A percentile compares a stretch with the other conserved stretches of the same genome.
phyloP scores from a whole-genome alignment of 2,888 invertebrate genomes.

The Chrysina gloriosa region DNA sequence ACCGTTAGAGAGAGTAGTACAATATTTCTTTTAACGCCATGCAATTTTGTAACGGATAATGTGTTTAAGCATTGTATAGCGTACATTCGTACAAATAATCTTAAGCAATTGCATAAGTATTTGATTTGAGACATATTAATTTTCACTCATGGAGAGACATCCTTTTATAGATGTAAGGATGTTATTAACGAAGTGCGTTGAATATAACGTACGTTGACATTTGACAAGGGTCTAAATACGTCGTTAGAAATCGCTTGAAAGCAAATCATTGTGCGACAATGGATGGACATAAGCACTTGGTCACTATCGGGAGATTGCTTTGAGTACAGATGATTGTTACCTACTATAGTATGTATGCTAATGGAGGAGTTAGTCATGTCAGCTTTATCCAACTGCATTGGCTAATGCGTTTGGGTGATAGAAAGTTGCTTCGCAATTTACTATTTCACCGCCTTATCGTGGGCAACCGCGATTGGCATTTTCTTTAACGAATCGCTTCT shows the following conservation, averaged over 20 bases:
- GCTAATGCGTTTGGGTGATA: conserved; percentile 47
- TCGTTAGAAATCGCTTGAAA: conserved; percentile 45
- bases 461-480: conserved; percentile 2
- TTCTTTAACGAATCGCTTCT: conserved; percentile 1
- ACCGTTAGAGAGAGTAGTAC: no score
- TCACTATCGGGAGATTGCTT: conserved; percentile 47
- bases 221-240: conserved; percentile 48
- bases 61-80: no score
- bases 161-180: neutral
- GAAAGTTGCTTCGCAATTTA: conserved; percentile 44
- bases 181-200: conserved; percentile 5
- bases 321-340: conserved; percentile 46
- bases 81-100: neutral
- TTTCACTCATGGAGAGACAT: neutral
- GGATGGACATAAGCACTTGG: conserved; percentile 45
- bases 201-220: conserved; percentile 39
- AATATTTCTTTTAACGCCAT: no score
- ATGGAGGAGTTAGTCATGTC: conserved; percentile 49
- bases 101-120: neutral
- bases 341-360: conserved; percentile 46
- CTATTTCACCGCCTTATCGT: conserved; percentile 20
- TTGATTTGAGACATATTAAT: neutral
- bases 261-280: conserved; percentile 47
- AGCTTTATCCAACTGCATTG: conserved; percentile 41
- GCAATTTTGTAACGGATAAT: neutral